These are phyloP conservation scores for Pteromalus puparum DNA, from an alignment of 1,140 invertebrate species.

Conservation along the genomic window DNA sequence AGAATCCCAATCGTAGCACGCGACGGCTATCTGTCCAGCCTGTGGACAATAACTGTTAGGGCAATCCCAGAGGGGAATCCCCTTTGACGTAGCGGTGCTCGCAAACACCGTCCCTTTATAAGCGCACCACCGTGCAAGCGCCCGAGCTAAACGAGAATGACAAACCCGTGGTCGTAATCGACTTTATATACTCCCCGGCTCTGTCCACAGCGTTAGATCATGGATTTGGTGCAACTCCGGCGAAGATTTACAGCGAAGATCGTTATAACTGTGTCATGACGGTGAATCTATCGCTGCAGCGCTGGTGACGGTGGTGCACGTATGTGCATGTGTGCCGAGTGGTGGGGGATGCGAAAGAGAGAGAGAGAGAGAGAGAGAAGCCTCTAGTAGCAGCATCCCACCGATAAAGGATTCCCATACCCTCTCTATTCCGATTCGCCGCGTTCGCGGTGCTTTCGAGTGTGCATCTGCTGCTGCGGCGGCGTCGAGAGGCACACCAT, in stretches of 20 bases:
- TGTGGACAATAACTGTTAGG: conserved; percentile 26
- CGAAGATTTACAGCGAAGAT: conserved; percentile 72
- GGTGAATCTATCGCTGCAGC: conserved; percentile 59
- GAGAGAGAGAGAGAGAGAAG: conserved; percentile 7
- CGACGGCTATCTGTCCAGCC: neutral
- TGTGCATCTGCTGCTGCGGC: neutral
- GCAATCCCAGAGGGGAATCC: conserved; percentile 51
- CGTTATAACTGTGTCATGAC: conserved; percentile 69
- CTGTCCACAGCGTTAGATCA: conserved; percentile 76
- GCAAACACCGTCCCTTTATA: conserved; percentile 51
- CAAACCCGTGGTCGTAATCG: conserved; percentile 71
- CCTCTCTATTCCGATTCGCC: conserved; percentile 38
- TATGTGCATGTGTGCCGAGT: conserved; percentile 12
- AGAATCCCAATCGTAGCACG: neutral
- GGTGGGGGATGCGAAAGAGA: conserved; percentile 50
- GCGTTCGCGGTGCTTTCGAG: conserved; percentile 5
- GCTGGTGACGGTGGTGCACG: conserved; percentile 57
- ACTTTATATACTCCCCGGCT: conserved; percentile 75
- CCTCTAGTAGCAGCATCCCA: conserved; percentile 1
- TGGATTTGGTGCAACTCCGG: conserved; percentile 75
- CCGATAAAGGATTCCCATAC: conserved; percentile 46
- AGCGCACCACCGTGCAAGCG: conserved; percentile 56
- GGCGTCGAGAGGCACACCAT: neutral
- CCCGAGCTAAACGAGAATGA: conserved; percentile 72
- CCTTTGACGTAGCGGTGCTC: conserved; percentile 50